Evolutionary conservation across 2,888 invertebrate species (phyloP).

Genomic region (Halictus ligatus): DNA sequence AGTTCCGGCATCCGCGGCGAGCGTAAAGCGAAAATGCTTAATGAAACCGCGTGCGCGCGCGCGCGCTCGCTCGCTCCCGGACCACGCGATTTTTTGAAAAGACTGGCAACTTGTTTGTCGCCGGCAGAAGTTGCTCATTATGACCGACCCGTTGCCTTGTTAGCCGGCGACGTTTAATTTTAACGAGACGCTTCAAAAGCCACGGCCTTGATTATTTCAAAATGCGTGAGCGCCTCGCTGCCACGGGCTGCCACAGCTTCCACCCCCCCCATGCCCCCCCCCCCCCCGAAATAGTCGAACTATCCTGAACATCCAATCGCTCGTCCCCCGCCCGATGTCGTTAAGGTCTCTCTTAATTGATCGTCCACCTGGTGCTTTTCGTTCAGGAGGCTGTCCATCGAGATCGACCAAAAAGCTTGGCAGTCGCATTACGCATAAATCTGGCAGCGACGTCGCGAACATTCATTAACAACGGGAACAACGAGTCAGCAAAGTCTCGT

Average conservation of each 20-base stretch:
- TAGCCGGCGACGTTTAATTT: slow-evolving; percentile 30
- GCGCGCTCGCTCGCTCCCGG: too few relatives aligned
- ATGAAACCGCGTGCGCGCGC: slow-evolving; percentile 17
- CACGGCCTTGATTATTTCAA: slow-evolving; percentile 3
- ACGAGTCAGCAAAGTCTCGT: neutral
- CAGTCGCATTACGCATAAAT: neutral
- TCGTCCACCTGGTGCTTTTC: neutral
- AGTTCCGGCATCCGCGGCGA: slow-evolving; percentile 9
- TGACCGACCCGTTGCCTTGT: slow-evolving; percentile 19
- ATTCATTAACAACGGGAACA: neutral
- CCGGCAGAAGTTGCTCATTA: slow-evolving; percentile 28
- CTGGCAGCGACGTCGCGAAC: neutral
- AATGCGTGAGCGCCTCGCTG: neutral
- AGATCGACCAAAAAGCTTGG: neutral
- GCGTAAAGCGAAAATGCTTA: slow-evolving; percentile 33
- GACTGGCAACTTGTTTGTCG: slow-evolving; percentile 35
- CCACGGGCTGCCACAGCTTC: too few relatives aligned
- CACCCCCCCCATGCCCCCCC: neutral
- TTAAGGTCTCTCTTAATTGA: neutral
- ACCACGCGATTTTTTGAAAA: slow-evolving; percentile 27
- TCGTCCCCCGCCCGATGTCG: neutral
- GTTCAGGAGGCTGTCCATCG: neutral
- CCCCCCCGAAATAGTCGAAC: neutral
- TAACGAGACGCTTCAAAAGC: slow-evolving; percentile 22
- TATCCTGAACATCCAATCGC: neutral